A percentile compares a stretch with the other conserved stretches of the same genome.
phyloP scores from a whole-genome alignment of 2,888 invertebrate species.

The Pseudococcus jackbeardsleyi region DNA sequence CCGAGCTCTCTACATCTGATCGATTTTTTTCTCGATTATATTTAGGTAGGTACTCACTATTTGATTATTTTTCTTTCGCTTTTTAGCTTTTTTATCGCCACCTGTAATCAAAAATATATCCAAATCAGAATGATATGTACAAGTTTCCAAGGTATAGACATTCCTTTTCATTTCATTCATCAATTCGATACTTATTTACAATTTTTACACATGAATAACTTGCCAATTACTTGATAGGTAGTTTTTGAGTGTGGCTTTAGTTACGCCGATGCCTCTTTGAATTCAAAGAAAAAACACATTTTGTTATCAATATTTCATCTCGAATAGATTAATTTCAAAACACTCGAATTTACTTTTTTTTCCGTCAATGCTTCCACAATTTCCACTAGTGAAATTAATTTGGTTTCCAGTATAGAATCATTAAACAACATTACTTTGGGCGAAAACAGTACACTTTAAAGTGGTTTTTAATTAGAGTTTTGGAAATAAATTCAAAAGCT shows the following conservation, averaged over 20 bases:
- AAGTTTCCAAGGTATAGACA: not conserved
- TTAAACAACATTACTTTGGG: no score
- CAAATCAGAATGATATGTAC: not conserved
- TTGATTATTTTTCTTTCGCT: conserved; percentile 59
- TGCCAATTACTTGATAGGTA: not conserved
- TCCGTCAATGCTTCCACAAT: no score
- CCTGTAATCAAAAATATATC: conserved; percentile 41
- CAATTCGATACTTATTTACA: no score
- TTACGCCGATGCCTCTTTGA: not conserved
- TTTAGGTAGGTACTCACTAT: conserved; percentile 52
- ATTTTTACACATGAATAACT: not conserved
- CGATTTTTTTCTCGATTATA: not conserved
- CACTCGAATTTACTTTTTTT: no score
- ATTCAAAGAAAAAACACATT: not conserved
- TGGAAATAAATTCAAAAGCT: no score
- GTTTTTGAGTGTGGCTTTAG: not conserved
- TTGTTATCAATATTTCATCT: not conserved
- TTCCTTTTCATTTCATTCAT: no score
- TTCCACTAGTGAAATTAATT: no score
- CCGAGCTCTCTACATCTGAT: not conserved
- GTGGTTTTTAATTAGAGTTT: no score
- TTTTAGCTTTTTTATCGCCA: conserved; percentile 61
- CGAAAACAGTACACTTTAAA: no score
- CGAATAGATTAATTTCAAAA: not conserved
- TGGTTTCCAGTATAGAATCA: no score